Evolutionary conservation across 1,140 invertebrate species (phyloP).

Genomic region (Aphis gossypii): DNA sequence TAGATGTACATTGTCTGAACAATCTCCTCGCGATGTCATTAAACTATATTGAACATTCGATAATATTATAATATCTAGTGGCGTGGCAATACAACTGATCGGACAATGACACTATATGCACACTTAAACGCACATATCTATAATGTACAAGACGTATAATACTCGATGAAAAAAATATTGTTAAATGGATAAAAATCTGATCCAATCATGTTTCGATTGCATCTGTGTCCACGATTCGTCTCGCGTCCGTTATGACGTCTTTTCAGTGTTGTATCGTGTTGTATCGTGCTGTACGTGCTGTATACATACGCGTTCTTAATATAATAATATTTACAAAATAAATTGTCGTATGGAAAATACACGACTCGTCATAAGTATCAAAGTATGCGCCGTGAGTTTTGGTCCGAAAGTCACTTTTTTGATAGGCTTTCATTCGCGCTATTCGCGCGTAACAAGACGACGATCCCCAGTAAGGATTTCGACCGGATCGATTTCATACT

Average conservation of each 20-base stretch:
- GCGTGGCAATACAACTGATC: neutral
- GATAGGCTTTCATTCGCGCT: neutral
- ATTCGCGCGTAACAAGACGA: neutral
- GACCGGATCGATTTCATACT: neutral
- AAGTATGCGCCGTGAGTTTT: neutral
- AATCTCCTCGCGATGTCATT: neutral
- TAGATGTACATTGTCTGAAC: neutral
- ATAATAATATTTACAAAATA: neutral
- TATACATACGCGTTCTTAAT: neutral
- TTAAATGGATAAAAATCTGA: neutral
- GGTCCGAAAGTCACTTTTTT: neutral
- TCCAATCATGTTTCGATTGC: neutral
- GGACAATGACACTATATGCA: neutral
- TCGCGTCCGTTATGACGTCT: neutral
- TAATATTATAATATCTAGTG: neutral
- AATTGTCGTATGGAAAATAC: neutral
- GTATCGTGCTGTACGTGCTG: too few relatives aligned
- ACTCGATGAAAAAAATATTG: neutral
- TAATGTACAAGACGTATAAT: neutral
- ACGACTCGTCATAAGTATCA: too few relatives aligned
- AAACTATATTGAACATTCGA: neutral
- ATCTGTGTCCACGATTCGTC: conserved; percentile 11
- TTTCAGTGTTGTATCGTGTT: neutral
- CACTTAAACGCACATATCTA: neutral
- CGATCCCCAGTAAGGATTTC: neutral